Conservation (phyloP, 1,140 invertebrate genomes). For the Hylaeus volcanicus region DNA sequence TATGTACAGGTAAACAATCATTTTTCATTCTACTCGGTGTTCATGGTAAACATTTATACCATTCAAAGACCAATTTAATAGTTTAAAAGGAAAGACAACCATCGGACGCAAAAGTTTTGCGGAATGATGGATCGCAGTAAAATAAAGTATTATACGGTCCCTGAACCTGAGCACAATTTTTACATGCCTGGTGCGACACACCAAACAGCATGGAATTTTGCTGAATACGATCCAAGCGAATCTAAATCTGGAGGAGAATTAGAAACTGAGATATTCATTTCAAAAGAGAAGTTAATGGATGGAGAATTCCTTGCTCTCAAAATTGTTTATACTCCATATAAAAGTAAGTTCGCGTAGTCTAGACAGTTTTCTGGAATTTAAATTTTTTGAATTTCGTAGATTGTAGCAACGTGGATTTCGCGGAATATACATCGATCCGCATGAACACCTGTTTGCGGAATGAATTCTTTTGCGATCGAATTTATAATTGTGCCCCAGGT, state of each 20-base stretch:
- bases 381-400: conserved; percentile 40
- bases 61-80: conserved; percentile 45
- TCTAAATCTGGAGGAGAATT: conserved; percentile 57
- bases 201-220: not conserved
- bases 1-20: conserved; percentile 67
- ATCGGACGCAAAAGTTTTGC: conserved; percentile 63
- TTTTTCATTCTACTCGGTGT: not conserved
- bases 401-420: conserved; percentile 52
- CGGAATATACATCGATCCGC: conserved; percentile 32
- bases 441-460: conserved; percentile 64
- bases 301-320: conserved; percentile 65
- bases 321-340: conserved; percentile 72
- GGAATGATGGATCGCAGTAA: conserved; percentile 57
- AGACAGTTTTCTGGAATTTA: not conserved
- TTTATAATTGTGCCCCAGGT: conserved; percentile 69
- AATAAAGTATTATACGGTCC: conserved; percentile 13
- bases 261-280: conserved; percentile 74
- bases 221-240: conserved; percentile 47
- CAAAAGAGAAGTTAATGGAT: conserved; percentile 52
- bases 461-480: conserved; percentile 73
- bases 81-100: conserved; percentile 66
- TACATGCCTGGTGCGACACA: not conserved
- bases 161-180: conserved; percentile 18
- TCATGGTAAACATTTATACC: not conserved
- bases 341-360: conserved; percentile 53